phyloP scores from a whole-genome alignment of 2,113 vertebrate genomes.

The Rostratula benghalensis region DNA sequence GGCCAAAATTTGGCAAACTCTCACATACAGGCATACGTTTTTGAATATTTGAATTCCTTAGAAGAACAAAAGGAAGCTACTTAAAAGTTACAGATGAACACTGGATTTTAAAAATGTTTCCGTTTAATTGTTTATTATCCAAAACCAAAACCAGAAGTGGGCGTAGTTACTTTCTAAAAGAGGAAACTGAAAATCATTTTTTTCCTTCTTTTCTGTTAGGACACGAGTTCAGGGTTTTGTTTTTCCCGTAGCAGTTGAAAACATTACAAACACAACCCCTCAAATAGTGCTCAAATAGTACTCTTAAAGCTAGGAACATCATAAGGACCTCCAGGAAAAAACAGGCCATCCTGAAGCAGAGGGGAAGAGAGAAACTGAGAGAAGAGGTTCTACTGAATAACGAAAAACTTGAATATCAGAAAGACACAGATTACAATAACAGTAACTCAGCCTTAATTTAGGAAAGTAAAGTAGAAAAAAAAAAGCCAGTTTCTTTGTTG shows the following conservation, averaged over 20 bases:
- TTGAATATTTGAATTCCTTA: not conserved
- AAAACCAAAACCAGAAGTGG: conserved; percentile 32
- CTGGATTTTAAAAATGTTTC: conserved; percentile 35
- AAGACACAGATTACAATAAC: not conserved
- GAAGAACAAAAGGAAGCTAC: conserved; percentile 31
- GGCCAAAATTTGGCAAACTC: not conserved
- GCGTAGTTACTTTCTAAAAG: not conserved
- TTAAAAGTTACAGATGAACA: not conserved
- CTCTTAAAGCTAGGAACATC: not conserved
- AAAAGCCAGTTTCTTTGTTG: not conserved
- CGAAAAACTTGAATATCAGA: not conserved
- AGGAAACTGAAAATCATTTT: conserved; percentile 6
- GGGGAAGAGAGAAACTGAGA: not conserved
- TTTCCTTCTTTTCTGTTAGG: conserved; percentile 1
- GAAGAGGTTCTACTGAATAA: not conserved
- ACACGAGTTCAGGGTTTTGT: not conserved
- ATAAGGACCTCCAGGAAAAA: not conserved
- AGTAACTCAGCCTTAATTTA: not conserved
- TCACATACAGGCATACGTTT: not conserved
- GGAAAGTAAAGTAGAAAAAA: not conserved
- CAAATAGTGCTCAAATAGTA: not conserved
- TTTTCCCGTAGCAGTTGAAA: not conserved
- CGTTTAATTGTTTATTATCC: conserved; percentile 36
- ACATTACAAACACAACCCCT: not conserved
- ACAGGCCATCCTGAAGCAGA: not conserved